A percentile compares a stretch with the other conserved stretches of the same genome.
These are phyloP conservation scores for Neodiprion virginianus DNA, from an alignment of 1,140 invertebrate genomes.

Conservation along the genomic window DNA sequence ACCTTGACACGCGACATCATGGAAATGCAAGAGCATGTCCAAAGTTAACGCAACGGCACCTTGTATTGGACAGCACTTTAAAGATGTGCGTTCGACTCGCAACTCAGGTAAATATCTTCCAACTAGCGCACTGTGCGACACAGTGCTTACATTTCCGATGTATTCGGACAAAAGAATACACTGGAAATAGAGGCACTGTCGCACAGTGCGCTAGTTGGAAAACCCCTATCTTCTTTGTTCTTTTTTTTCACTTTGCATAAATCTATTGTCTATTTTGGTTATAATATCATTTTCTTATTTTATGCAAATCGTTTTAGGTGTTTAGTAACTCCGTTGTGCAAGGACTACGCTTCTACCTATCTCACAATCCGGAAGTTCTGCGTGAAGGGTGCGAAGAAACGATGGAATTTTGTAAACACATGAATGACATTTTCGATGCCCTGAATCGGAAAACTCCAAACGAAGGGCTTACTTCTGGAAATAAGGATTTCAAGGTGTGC, in stretches of 20 bases:
- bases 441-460: slow-evolving; percentile 32
- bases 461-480: slow-evolving; percentile 25
- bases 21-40: slow-evolving; percentile 14
- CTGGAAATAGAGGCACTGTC: too few relatives aligned
- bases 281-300: too few relatives aligned
- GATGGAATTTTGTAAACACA: slow-evolving; percentile 23
- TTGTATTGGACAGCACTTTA: slow-evolving; percentile 10
- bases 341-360: slow-evolving; percentile 30
- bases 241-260: too few relatives aligned
- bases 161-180: too few relatives aligned
- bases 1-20: slow-evolving; percentile 9
- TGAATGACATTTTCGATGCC: slow-evolving; percentile 35
- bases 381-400: slow-evolving; percentile 30
- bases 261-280: too few relatives aligned
- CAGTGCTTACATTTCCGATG: too few relatives aligned
- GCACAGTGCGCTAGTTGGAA: too few relatives aligned
- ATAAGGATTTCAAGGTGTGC: slow-evolving; percentile 28
- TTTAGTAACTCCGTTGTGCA: slow-evolving; percentile 30
- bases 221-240: too few relatives aligned
- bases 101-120: not conserved
- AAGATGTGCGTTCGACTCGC: slow-evolving; percentile 16
- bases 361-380: slow-evolving; percentile 10
- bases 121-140: too few relatives aligned
- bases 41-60: slow-evolving; percentile 17
- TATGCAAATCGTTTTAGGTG: slow-evolving; percentile 19